These are phyloP conservation scores for Drosophila arawakana DNA, from an alignment of 1,140 invertebrate species.

Conservation along the genomic window DNA sequence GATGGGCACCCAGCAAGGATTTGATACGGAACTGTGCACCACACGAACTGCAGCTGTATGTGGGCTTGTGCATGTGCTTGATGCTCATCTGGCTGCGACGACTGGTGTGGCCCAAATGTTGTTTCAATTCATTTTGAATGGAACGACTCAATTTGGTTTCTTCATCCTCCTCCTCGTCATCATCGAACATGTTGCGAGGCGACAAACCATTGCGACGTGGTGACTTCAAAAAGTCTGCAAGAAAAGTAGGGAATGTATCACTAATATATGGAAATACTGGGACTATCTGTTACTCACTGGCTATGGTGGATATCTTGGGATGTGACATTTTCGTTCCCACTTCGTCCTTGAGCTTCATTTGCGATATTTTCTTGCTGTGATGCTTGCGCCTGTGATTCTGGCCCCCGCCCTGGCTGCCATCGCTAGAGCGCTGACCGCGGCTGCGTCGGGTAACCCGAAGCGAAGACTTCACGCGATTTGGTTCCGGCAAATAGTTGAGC, in stretches of 20 bases:
- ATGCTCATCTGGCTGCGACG: conserved; percentile 20
- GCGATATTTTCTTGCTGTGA: neutral
- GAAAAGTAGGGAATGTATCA: neutral
- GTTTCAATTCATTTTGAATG: conserved; percentile 24
- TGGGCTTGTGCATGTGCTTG: conserved; percentile 24
- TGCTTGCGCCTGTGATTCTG: conserved; percentile 24
- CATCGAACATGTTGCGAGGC: conserved; percentile 34
- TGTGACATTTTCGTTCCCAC: neutral
- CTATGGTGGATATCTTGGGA: neutral
- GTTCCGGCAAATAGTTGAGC: conserved; percentile 45
- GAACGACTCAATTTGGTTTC: conserved; percentile 12
- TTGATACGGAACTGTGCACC: conserved; percentile 63
- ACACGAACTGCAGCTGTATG: conserved; percentile 52
- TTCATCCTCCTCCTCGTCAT: conserved; percentile 35
- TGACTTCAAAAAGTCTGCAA: conserved; percentile 37
- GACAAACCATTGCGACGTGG: conserved; percentile 64
- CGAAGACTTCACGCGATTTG: conserved; percentile 12
- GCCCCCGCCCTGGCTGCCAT: neutral
- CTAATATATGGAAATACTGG: neutral
- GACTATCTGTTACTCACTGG: conserved; percentile 24
- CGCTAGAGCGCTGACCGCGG: conserved; percentile 15
- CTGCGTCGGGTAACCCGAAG: neutral
- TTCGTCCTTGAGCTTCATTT: conserved; percentile 11
- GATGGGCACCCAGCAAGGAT: conserved; percentile 62
- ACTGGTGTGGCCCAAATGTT: neutral